Base-by-base conservation (phyloP, 2,113 vertebrate species). In the Seriola quinqueradiata region DNA sequence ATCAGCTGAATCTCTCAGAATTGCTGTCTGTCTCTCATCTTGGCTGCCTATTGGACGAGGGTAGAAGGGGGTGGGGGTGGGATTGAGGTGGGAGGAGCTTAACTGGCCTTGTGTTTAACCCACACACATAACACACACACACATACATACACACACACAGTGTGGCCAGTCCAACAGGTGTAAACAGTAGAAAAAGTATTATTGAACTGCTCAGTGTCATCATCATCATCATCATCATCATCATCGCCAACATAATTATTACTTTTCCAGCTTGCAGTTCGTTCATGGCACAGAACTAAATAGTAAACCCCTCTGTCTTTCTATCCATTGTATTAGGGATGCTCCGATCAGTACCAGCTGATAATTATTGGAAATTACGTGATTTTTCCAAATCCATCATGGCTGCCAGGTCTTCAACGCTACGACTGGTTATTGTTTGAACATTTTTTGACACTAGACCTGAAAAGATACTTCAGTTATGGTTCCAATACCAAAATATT, bases 151-250 rank as follows among this genome's bases (percentile, higher is more conserved):
- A 91, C 58, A 86, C 83, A 90, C 87, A 93, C 92, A 92, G 92
- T 93, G 91, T 88, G 92, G 92, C 92, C 93, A 94, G 91, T 93
- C 92, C 66, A 73, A 90, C 88, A 79, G 73, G 91, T 92, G 91
- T 94, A 93, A 93, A 93, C 89, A 88, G 88, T 92, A 92, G 89
- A 92, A 93, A 93, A 94, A 81, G 82, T 88, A 81, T 83, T 90
- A 89, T 91, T 89, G 72, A 91, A 89, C 88, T 87, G 87, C 89
- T 92, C 88, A 90, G 88, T 92, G 54, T 92, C 76, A 58, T 89
- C 77, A 25, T 85, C 79, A 79, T 84, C 67, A 59, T 88, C 68
- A 59, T 82, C 48, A 74, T 68, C 71, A 85, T 64, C 12, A 65
- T 77, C n/a, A 55, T 71, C 16, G 13, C 76, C 3, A 81, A 21